Evolutionary conservation across 2,888 invertebrate species (phyloP), one percentile per base, ranked within the genome.

Genomic region (Drosophila anomelani): DNA sequence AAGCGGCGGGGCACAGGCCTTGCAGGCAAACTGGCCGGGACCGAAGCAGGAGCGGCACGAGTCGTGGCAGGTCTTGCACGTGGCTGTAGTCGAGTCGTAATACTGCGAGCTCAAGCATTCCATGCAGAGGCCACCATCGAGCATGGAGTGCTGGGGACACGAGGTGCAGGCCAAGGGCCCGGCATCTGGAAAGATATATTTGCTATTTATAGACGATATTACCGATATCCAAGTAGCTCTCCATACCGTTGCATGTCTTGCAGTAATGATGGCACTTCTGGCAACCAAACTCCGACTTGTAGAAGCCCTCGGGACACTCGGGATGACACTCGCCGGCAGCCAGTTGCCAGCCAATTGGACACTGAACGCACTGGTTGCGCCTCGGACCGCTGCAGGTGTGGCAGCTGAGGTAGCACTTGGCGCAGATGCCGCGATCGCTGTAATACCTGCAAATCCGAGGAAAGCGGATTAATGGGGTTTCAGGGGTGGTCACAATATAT

Each of bases 261-360:
- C 98, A 98, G 90, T 96, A 96, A 92, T 96, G 96, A 93, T 97
- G 97, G 93, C 98, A 98, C 92, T 96, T 96, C 78, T 96, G 96
- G 90, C 98, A 98, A 10, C 96, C 96, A 84, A 95, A 96, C 76
- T 95, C 94, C 6, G 95, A 95, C 92, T 96, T 96, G 93, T 96
- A 97, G 93, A 96, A 97, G 44, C 97, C 97, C 92, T 96, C 96
- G 0, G 97, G 97, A 92, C 97, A 97, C 87, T 96, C 96, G 0
- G 96, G 96, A 84, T 96, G 95, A 86, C 97, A 97, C 91, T 97
- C 96, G 3, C 97, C 97, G 3, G 96, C 96, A 0, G 96, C 96
- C 71, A 97, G 93, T 91, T 96, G 95, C 96, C 96, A 97, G 5
- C 96, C 96, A 6, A 93, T 93, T 0, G 96, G 96, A 90, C 97